Evolutionary conservation across 2,888 invertebrate genomes (phyloP).

Genomic region (Dryobotodes eremita): DNA sequence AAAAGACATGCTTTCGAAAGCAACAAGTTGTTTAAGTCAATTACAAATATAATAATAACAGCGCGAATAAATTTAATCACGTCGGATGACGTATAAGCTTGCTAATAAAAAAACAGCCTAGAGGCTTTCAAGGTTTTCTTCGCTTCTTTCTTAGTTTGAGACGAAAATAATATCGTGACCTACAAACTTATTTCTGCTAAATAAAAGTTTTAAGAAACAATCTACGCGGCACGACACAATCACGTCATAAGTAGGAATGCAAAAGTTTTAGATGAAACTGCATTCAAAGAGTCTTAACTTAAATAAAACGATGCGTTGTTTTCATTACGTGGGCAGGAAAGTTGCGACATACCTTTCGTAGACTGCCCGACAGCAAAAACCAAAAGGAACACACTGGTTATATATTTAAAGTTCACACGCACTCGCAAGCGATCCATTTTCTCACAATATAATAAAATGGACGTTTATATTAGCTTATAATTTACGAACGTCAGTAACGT

Average conservation of each 20-base stretch:
- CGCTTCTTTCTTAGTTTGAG: constrained; percentile 14
- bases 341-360: constrained; percentile 72
- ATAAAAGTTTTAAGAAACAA: constrained; percentile 33
- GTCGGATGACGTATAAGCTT: constrained; percentile 51
- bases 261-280: constrained; percentile 52
- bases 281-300: constrained; percentile 37
- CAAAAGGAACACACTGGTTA: constrained; percentile 68
- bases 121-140: constrained; percentile 62
- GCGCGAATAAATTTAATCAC: constrained; percentile 29
- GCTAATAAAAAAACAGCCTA: constrained; percentile 36
- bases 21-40: constrained; percentile 28
- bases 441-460: constrained; percentile 64
- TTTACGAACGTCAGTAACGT: constrained; percentile 67
- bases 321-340: constrained; percentile 61
- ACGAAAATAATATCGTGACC: constrained; percentile 54
- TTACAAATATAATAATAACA: neutral
- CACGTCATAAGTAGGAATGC: constrained; percentile 4
- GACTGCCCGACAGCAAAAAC: constrained; percentile 66
- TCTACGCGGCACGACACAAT: constrained; percentile 2
- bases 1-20: neutral
- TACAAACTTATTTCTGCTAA: constrained; percentile 39
- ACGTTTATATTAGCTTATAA: constrained; percentile 59
- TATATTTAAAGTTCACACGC: constrained; percentile 72
- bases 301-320: constrained; percentile 59
- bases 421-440: constrained; percentile 76